Conservation (phyloP, 2,888 invertebrate species). For the Zygaena filipendulae region DNA sequence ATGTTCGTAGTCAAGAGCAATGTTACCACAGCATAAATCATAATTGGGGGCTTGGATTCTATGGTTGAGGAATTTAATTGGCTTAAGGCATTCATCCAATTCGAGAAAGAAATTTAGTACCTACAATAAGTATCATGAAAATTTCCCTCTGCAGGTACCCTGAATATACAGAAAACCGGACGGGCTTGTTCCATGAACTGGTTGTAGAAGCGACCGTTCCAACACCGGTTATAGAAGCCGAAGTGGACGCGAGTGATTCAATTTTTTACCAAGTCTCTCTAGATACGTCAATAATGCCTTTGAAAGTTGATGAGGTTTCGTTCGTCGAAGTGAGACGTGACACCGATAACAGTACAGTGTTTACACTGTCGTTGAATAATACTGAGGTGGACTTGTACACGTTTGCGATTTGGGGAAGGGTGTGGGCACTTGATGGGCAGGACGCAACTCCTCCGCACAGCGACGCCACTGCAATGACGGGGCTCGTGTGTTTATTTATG, state of each 20-base stretch:
- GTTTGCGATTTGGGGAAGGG: conserved; percentile 65
- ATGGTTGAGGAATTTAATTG: too few species aligned
- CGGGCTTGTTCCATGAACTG: conserved; percentile 52
- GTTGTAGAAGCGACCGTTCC: conserved; percentile 49
- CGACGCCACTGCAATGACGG: conserved; percentile 7
- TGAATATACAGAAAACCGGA: conserved; percentile 39
- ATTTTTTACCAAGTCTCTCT: conserved; percentile 59
- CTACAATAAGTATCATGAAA: too few species aligned
- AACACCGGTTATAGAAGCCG: conserved; percentile 25
- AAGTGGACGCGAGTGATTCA: conserved; percentile 31
- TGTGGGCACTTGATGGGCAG: conserved; percentile 47
- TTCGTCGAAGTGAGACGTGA: conserved; percentile 22
- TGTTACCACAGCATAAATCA: too few species aligned
- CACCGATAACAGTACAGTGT: conserved; percentile 18
- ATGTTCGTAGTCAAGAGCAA: too few species aligned
- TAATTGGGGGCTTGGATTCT: too few species aligned
- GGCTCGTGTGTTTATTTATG: background rate
- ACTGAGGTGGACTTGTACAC: conserved; percentile 39
- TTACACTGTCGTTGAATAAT: conserved; percentile 26
- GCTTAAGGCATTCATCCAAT: too few species aligned
- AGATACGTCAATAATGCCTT: conserved; percentile 54
- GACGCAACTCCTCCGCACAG: conserved; percentile 30
- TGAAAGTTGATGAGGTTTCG: conserved; percentile 35
- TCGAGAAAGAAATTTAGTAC: too few species aligned
- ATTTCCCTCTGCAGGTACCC: conserved; percentile 48